phyloP scores from a whole-genome alignment of 2,888 invertebrate genomes.

The Acleris literana region DNA sequence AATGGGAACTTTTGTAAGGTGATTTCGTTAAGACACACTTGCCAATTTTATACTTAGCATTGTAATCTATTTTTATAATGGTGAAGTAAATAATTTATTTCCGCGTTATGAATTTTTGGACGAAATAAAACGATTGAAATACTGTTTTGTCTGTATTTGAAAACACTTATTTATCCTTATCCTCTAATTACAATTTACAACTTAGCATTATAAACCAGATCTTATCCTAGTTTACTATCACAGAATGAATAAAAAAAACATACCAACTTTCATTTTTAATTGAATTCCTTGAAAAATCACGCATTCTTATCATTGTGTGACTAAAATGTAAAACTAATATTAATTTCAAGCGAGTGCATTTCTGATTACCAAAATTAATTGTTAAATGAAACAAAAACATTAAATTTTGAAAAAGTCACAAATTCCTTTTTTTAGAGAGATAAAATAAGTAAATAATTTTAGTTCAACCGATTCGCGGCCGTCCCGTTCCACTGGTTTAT shows the following conservation, averaged over 20 bases:
- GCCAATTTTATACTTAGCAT: conserved; percentile 23
- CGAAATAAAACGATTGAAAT: conserved; percentile 15
- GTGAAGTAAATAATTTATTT: conserved; percentile 33
- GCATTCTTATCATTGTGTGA: no score
- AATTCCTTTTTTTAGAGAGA: no score
- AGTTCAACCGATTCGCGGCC: no score
- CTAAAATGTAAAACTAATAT: no score
- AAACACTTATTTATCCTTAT: not conserved
- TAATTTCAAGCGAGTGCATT: no score
- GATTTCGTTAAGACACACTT: conserved; percentile 10
- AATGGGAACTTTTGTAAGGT: not conserved
- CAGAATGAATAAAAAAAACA: conserved; percentile 16
- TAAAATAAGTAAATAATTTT: no score
- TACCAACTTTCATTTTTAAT: not conserved
- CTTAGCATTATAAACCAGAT: not conserved
- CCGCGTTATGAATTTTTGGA: conserved; percentile 2
- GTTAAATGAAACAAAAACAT: no score
- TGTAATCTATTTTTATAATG: conserved; percentile 11
- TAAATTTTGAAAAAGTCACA: no score
- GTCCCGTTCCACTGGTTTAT: no score
- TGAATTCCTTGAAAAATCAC: no score
- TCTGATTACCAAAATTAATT: no score
- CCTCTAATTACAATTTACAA: not conserved
- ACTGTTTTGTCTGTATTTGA: conserved; percentile 16
- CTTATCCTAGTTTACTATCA: conserved; percentile 16